Percentiles rank a stretch among this genome's conserved stretches.
Conservation (phyloP, 2,113 vertebrate genomes). For the Tragelaphus strepsiceros region DNA sequence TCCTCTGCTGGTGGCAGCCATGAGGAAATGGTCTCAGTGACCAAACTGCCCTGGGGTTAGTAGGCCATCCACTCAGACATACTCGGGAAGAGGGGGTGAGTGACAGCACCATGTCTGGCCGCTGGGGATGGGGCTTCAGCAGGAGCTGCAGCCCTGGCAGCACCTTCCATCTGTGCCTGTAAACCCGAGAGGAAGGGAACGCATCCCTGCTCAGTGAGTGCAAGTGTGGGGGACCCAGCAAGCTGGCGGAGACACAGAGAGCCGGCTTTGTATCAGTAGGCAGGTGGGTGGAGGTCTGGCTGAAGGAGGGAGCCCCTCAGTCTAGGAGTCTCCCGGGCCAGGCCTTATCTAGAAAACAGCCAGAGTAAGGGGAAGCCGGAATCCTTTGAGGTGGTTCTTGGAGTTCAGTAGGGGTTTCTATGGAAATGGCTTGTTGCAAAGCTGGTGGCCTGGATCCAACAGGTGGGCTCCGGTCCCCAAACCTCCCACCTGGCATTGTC, state of each 20-base stretch:
- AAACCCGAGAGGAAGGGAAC: neutral
- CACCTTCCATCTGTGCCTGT: neutral
- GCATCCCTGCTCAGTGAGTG: neutral
- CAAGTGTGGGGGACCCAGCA: neutral
- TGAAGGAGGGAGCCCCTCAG: neutral
- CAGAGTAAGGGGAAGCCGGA: neutral
- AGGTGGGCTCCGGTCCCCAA: neutral
- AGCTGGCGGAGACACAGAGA: neutral
- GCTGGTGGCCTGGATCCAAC: neutral
- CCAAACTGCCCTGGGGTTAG: too few species aligned
- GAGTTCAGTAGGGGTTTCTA: neutral
- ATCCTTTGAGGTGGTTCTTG: neutral
- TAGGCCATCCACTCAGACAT: neutral
- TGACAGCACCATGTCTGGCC: neutral
- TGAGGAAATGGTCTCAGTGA: neutral
- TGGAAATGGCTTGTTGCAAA: neutral
- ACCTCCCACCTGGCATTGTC: neutral
- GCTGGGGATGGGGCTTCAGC: neutral
- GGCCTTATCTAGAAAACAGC: neutral
- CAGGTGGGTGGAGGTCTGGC: neutral
- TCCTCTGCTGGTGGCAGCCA: neutral
- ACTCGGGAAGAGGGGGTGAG: neutral
- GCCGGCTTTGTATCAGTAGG: neutral
- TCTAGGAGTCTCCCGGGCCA: neutral
- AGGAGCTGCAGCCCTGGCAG: neutral